Conservation (phyloP, 2,797 vertebrate species). For the Benthosema pterotum region DNA sequence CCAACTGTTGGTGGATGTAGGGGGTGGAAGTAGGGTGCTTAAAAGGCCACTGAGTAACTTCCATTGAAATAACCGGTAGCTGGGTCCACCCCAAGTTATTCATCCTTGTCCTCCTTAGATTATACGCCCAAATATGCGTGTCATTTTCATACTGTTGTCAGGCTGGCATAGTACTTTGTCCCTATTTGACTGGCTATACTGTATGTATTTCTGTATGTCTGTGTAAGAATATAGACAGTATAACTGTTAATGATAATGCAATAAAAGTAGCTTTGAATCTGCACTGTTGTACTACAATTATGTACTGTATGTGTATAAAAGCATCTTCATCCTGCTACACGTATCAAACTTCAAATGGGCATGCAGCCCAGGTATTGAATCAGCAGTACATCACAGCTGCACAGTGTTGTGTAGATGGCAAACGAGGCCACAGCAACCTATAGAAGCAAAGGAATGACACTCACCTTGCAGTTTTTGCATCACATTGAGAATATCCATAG, state of each 20-base stretch:
- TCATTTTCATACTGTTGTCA: too few relatives aligned
- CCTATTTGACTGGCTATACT: too few relatives aligned
- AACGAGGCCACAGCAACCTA: slow-evolving; percentile 12
- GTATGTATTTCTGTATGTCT: not conserved
- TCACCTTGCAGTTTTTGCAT: slow-evolving; percentile 97
- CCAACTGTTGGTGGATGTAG: too few relatives aligned
- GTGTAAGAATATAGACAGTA: not conserved
- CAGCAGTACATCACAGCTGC: slow-evolving; percentile 67
- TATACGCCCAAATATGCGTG: too few relatives aligned
- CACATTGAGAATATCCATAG: slow-evolving; percentile 90
- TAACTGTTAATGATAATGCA: not conserved
- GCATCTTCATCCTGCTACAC: slow-evolving; percentile 32
- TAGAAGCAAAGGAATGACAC: slow-evolving; percentile 52
- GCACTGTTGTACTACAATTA: not conserved
- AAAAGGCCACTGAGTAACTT: too few relatives aligned
- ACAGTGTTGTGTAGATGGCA: slow-evolving; percentile 16
- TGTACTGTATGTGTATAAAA: slow-evolving; percentile 14
- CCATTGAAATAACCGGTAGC: too few relatives aligned
- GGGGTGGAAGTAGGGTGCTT: too few relatives aligned
- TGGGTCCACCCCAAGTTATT: too few relatives aligned
- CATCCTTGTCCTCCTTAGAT: too few relatives aligned
- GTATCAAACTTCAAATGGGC: slow-evolving; percentile 61
- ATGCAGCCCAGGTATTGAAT: slow-evolving; percentile 65
- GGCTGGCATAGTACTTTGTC: too few relatives aligned
- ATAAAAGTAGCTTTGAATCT: not conserved